Evolutionary conservation across 2,888 invertebrate genomes (phyloP).

Genomic region (Ischnura elegans): DNA sequence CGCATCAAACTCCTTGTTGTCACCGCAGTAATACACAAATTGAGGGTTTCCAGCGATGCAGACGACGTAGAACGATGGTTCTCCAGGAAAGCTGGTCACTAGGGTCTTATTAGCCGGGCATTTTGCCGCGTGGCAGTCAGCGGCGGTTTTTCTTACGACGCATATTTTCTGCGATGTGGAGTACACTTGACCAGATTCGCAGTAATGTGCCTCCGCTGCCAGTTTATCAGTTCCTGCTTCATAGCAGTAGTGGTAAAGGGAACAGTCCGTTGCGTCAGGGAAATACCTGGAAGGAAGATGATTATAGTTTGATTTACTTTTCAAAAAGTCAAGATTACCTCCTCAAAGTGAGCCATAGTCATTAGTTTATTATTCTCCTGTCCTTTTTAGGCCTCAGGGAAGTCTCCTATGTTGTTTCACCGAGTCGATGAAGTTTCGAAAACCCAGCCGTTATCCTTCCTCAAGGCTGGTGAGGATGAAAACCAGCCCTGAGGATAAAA

Average conservation of each 20-base stretch:
- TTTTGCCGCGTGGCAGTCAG: constrained; percentile 6
- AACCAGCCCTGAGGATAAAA: too few relatives aligned
- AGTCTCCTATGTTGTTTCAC: too few relatives aligned
- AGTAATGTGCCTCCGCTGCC: not conserved
- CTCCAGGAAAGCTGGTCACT: not conserved
- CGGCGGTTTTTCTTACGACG: not conserved
- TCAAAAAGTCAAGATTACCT: too few relatives aligned
- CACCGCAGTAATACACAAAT: constrained; percentile 17
- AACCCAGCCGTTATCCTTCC: too few relatives aligned
- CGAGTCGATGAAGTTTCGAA: too few relatives aligned
- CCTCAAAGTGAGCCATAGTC: too few relatives aligned
- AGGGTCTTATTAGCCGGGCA: not conserved
- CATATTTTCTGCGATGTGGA: constrained; percentile 3
- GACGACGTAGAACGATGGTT: constrained; percentile 12
- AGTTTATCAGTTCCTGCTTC: not conserved
- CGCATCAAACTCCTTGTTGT: not conserved
- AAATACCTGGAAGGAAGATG: constrained; percentile 4
- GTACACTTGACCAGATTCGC: not conserved
- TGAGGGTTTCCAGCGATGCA: constrained; percentile 5
- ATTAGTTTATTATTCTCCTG: too few relatives aligned
- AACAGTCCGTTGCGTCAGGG: constrained; percentile 9
- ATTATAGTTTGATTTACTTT: too few relatives aligned
- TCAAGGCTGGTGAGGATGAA: too few relatives aligned
- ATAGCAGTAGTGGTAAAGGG: not conserved
- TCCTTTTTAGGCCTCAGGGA: too few relatives aligned